Evolutionary conservation across 2,797 vertebrate genomes (phyloP).

Genomic region (Aphelocoma californica): DNA sequence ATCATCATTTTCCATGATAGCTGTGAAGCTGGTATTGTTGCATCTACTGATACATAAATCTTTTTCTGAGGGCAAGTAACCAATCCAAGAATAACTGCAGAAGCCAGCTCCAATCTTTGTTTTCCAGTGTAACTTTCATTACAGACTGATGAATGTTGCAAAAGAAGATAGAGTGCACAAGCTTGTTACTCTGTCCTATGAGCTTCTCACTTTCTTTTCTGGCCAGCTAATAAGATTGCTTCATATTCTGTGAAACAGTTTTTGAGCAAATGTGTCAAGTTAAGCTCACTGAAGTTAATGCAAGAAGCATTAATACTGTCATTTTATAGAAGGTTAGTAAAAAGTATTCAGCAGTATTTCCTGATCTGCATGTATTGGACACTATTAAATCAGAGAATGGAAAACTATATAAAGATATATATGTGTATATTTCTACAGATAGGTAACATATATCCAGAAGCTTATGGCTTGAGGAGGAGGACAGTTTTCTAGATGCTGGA

Average conservation of each 20-base stretch:
- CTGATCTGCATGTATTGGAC: background rate
- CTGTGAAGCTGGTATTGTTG: background rate
- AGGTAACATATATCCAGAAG: background rate
- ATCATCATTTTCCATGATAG: background rate
- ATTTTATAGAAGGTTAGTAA: background rate
- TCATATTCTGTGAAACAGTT: background rate
- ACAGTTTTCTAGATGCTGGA: background rate
- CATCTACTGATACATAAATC: background rate
- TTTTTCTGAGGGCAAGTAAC: background rate
- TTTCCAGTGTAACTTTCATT: slow-evolving; percentile 20
- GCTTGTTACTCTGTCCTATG: background rate
- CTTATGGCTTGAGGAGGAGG: background rate
- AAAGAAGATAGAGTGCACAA: background rate
- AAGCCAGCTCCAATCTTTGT: background rate
- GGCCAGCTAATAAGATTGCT: background rate
- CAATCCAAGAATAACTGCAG: background rate
- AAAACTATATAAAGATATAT: background rate
- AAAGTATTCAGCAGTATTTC: background rate
- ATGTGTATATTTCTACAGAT: background rate
- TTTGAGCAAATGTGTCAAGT: background rate
- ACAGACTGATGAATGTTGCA: background rate
- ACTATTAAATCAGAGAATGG: background rate
- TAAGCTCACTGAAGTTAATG: background rate
- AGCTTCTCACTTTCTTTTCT: background rate
- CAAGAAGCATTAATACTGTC: background rate